phyloP scores from a whole-genome alignment of 2,113 vertebrate species.

The Microcebus ravelobensis region DNA sequence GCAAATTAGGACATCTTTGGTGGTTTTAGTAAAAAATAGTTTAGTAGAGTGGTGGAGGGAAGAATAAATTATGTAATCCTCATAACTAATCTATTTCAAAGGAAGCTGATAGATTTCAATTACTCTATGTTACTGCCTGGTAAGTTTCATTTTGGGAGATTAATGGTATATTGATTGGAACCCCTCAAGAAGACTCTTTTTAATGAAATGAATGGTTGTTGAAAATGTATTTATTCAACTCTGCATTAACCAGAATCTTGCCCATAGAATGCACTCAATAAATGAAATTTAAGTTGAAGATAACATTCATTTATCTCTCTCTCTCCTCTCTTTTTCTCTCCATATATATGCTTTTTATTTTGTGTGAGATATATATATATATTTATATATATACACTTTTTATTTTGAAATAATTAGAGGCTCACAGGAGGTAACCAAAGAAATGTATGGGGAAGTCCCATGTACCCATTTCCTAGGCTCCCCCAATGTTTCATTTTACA shows the following conservation, averaged over 20 bases:
- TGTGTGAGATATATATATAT: neutral
- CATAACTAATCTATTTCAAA: slow-evolving; percentile 34
- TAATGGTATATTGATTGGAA: slow-evolving; percentile 50
- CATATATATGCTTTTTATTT: neutral
- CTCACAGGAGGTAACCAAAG: neutral
- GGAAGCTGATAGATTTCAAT: slow-evolving; percentile 40
- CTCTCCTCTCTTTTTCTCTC: neutral
- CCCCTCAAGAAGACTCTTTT: neutral
- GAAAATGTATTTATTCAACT: slow-evolving; percentile 47
- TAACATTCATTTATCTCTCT: neutral
- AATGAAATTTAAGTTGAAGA: neutral
- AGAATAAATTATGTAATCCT: slow-evolving; percentile 43
- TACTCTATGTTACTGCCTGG: slow-evolving; percentile 31
- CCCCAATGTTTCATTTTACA: neutral
- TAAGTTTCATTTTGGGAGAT: slow-evolving; percentile 51
- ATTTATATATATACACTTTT: neutral
- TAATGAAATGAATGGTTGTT: slow-evolving; percentile 27
- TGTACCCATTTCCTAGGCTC: neutral
- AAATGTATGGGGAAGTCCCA: neutral
- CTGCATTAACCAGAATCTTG: slow-evolving; percentile 32
- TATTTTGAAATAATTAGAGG: slow-evolving; percentile 3
- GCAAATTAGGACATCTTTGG: slow-evolving; percentile 4
- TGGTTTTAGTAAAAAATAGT: slow-evolving; percentile 9
- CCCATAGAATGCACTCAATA: slow-evolving; percentile 21
- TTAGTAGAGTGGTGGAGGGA: neutral